Conservation (phyloP, 2,797 vertebrate species). For the Takifugu rubripes region DNA sequence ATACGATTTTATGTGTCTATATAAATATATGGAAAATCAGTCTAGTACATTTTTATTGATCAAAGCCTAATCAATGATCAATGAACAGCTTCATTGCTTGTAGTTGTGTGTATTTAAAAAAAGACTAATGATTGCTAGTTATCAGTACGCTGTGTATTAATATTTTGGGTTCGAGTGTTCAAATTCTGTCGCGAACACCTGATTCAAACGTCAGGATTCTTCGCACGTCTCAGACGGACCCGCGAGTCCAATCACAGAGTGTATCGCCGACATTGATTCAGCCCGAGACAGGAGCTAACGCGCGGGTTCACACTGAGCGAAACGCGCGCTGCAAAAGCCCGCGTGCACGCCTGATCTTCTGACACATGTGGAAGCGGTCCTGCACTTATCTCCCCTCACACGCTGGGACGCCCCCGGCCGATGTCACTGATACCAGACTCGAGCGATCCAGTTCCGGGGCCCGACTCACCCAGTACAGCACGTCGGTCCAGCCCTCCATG, state of each 20-base stretch:
- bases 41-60: no score
- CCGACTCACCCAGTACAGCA: slow-evolving; percentile 93
- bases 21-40: no score
- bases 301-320: neutral
- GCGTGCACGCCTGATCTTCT: slow-evolving; percentile 15
- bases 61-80: no score
- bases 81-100: no score
- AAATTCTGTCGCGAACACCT: slow-evolving; percentile 4
- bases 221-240: slow-evolving; percentile 33
- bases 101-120: no score
- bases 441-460: slow-evolving; percentile 32
- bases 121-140: no score
- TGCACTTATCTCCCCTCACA: slow-evolving; percentile 31
- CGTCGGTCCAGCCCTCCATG: slow-evolving; percentile 99
- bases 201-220: slow-evolving; percentile 30
- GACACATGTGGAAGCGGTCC: slow-evolving; percentile 9
- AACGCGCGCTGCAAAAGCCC: neutral
- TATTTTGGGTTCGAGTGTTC: neutral
- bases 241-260: slow-evolving; percentile 43
- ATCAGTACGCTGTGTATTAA: no score
- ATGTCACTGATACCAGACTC: neutral
- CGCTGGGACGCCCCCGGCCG: neutral
- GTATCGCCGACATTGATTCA: slow-evolving; percentile 44
- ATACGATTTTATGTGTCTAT: no score
- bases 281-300: slow-evolving; percentile 33